These are phyloP conservation scores for Umimayanthus chanpuru DNA, from an alignment of 92 coral and sea anemone species.

Conservation along the genomic window DNA sequence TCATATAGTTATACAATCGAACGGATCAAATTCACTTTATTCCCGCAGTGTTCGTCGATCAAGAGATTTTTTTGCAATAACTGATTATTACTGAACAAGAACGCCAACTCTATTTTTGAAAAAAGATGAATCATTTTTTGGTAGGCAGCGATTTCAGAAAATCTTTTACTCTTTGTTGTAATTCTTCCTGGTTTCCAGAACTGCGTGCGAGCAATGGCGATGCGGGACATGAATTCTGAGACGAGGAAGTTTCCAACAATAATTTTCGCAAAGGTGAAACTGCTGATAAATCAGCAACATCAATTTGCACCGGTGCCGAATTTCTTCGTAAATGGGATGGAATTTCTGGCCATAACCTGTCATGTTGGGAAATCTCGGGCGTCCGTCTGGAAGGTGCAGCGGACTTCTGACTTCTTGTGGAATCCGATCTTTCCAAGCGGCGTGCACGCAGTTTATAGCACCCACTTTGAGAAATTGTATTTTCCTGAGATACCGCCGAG, in stretches of 20 bases:
- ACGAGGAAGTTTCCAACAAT: constrained; percentile 49
- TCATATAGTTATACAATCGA: too few species aligned
- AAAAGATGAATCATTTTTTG: constrained; percentile 3
- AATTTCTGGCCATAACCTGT: neutral
- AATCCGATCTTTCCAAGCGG: neutral
- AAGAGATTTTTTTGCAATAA: too few species aligned
- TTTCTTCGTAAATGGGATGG: constrained; percentile 53
- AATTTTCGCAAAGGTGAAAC: constrained; percentile 62
- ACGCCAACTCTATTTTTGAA: neutral
- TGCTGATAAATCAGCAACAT: constrained; percentile 52
- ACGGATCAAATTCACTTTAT: too few species aligned
- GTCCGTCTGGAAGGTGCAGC: neutral
- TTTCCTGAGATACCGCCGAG: too few species aligned
- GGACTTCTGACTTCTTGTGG: neutral
- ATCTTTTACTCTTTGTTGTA: constrained; percentile 68
- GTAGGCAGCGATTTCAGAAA: constrained; percentile 69
- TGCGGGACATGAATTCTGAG: constrained; percentile 52
- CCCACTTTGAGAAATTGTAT: neutral
- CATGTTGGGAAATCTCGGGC: neutral
- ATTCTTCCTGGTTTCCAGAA: constrained; percentile 51
- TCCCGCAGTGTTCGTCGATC: too few species aligned
- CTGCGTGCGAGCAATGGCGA: constrained; percentile 54
- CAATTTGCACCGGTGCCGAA: constrained; percentile 62
- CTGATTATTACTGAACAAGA: too few species aligned
- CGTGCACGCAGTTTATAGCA: neutral